Conservation (phyloP, 2,888 invertebrate species). For the Panorpa germanica region DNA sequence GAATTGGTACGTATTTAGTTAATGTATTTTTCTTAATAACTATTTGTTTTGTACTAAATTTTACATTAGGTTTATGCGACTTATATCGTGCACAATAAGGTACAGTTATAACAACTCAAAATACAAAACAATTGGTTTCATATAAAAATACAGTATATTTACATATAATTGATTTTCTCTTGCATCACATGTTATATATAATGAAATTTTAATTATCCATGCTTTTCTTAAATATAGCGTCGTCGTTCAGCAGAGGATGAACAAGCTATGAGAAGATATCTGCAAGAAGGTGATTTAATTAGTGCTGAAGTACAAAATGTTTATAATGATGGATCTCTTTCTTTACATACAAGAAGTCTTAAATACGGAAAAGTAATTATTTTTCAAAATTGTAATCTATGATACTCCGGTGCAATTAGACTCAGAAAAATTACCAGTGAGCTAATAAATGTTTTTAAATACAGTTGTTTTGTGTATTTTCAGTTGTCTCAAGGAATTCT, state of each 20-base stretch:
- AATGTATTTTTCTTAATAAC: constrained; percentile 1
- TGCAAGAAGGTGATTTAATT: constrained; percentile 89
- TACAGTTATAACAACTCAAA: neutral
- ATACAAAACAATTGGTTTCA: constrained; percentile 3
- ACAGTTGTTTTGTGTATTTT: constrained; percentile 14
- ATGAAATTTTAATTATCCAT: too few species aligned
- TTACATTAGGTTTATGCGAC: constrained; percentile 6
- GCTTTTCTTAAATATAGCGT: too few species aligned
- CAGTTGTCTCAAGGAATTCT: constrained; percentile 73
- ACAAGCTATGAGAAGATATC: constrained; percentile 87
- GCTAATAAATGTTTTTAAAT: constrained; percentile 1
- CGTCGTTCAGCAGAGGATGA: constrained; percentile 91
- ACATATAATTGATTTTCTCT: too few species aligned
- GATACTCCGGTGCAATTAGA: neutral
- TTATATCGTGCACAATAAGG: constrained; percentile 1
- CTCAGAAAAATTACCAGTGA: constrained; percentile 1
- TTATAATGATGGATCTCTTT: constrained; percentile 77
- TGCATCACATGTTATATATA: too few species aligned
- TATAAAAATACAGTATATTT: constrained; percentile 4
- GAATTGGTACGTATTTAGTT: constrained; percentile 53
- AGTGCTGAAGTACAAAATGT: constrained; percentile 95
- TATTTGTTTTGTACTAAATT: constrained; percentile 1
- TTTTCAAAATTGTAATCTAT: constrained; percentile 1
- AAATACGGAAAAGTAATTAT: constrained; percentile 80
- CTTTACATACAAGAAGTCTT: constrained; percentile 86